phyloP scores from a whole-genome alignment of 2,888 invertebrate genomes.

The Lacanobia oleracea region DNA sequence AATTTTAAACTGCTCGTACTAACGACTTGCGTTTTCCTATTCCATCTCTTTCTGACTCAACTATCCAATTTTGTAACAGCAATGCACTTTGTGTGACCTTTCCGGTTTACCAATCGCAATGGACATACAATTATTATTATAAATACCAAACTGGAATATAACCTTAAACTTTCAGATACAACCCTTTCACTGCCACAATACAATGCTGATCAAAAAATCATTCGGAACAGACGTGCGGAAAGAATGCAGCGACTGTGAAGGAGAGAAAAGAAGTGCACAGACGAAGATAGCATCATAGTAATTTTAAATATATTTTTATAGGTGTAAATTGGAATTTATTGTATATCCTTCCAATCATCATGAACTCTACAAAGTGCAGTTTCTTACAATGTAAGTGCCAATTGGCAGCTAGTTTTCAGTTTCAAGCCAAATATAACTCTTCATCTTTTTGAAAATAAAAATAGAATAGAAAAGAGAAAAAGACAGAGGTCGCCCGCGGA shows the following conservation, averaged over 20 bases:
- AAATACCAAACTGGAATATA: slow-evolving; percentile 3
- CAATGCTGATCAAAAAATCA: slow-evolving; percentile 29
- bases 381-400: neutral
- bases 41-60: neutral
- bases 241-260: slow-evolving; percentile 18
- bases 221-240: slow-evolving; percentile 15
- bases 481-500: too few relatives aligned
- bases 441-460: too few relatives aligned
- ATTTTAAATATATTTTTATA: neutral
- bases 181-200: slow-evolving; percentile 14
- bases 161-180: slow-evolving; percentile 18
- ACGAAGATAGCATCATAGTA: neutral
- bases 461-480: too few relatives aligned
- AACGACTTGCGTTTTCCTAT: neutral
- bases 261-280: slow-evolving; percentile 15
- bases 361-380: neutral
- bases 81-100: neutral
- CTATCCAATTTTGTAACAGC: neutral
- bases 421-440: neutral
- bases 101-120: neutral
- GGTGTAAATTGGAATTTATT: too few relatives aligned
- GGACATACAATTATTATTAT: slow-evolving; percentile 7
- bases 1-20: neutral
- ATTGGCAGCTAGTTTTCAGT: neutral
- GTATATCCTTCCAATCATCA: too few relatives aligned